Conservation (phyloP, 2,888 invertebrate genomes). For the Pachycephus smyrnensis region DNA sequence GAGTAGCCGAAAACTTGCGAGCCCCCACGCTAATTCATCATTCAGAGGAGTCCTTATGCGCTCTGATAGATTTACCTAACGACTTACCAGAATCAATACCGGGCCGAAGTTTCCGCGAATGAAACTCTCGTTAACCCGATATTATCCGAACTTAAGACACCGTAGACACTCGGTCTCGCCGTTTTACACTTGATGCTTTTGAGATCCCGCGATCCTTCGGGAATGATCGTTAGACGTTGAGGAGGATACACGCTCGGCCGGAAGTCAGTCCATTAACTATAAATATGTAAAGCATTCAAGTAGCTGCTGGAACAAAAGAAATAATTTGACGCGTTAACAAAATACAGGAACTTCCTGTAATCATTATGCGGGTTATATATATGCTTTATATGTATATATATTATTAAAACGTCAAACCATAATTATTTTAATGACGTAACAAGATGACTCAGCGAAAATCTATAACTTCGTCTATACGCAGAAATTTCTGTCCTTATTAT, state of each 20-base stretch:
- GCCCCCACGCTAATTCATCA: not conserved
- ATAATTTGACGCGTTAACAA: not conserved
- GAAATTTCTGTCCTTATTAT: no score
- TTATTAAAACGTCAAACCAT: not conserved
- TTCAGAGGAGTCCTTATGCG: conserved; percentile 33
- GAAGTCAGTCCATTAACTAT: not conserved
- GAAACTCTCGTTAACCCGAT: conserved; percentile 41
- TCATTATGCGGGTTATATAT: no score
- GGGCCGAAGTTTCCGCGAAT: conserved; percentile 33
- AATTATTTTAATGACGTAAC: not conserved
- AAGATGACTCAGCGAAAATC: not conserved
- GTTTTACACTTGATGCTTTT: not conserved
- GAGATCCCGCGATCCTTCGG: not conserved
- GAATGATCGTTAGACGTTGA: not conserved
- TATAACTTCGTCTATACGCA: not conserved
- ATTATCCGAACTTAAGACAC: conserved; percentile 10
- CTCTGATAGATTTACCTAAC: conserved; percentile 39
- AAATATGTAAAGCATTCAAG: not conserved
- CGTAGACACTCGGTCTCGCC: not conserved
- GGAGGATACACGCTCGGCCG: not conserved
- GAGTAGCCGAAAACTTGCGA: not conserved
- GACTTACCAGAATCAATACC: conserved; percentile 52
- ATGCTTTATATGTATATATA: not conserved
- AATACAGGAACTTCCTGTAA: not conserved
- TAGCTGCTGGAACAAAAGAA: not conserved